Base-by-base conservation (phyloP, 1,140 invertebrate genomes). In the Cataglyphis hispanica region DNA sequence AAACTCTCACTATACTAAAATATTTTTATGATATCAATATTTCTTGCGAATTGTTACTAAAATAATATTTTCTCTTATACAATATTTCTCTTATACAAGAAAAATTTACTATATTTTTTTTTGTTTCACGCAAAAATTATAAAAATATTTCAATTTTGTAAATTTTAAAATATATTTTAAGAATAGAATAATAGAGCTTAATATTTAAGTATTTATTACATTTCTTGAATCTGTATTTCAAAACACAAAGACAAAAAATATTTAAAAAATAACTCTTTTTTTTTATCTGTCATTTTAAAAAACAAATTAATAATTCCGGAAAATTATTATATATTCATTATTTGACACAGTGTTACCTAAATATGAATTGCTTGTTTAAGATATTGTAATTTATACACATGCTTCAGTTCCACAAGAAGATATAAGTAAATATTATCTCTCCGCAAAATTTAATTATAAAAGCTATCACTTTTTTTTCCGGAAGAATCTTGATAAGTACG, bases 381-480 rank as follows among this genome's bases (percentile, higher is more conserved):
- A 43, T 7, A 22, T 53, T 19, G 53, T 25, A 40, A 37, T 75
- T 10, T 40, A 19, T 37, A 58, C 31, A 46, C 19, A n/a, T 66
- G 13, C 25, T 50, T 50, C 1, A 50, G 46, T 46, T 3, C 13
- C 1, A 1, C 4, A 13, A 43, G n/a, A 61, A 37, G n/a, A 40
- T 27, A 6, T 8, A 22, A 56, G 10, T 19, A 37, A 25, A 27
- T 76, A 16, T 66, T 46, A 46, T 46, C 67, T 50, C 46, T 50
- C 16, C 27, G 4, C 22, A 27, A 25, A 19, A 1, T 72, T 27
- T 1, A n/a, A 22, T 60, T 50, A 58, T 60, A n/a, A 84, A 87
- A 88, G 86, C 75, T 50, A 53, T 80, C 34, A 27, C 13, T 22
- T 31, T 3, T 31, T 31, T 31, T 40, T 11, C 16, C 37, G 27